Evolutionary conservation across 2,888 invertebrate genomes (phyloP).

Genomic region (Clepsis dumicolana): DNA sequence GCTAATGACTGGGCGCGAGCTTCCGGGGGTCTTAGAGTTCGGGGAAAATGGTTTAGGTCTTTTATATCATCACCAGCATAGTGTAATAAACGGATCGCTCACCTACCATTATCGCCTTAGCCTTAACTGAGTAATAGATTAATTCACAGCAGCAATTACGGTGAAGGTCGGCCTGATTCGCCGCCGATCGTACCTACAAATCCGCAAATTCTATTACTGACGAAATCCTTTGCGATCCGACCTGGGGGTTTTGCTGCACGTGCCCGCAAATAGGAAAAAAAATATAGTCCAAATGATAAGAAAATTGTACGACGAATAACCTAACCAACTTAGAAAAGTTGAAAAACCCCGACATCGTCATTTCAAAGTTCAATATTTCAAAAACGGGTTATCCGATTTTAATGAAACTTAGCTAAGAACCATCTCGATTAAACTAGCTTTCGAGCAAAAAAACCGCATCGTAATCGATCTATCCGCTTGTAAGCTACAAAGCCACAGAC

Average conservation of each 20-base stretch:
- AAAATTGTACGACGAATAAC: neutral
- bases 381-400: too few relatives aligned
- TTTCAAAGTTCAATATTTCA: too few relatives aligned
- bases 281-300: neutral
- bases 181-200: constrained; percentile 50
- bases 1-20: constrained; percentile 38
- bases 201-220: constrained; percentile 54
- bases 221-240: constrained; percentile 47
- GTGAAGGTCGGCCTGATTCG: constrained; percentile 52
- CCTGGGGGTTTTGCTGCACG: neutral
- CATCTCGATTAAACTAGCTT: too few relatives aligned
- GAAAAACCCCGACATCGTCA: too few relatives aligned
- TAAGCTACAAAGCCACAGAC: too few relatives aligned
- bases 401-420: too few relatives aligned
- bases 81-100: too few relatives aligned
- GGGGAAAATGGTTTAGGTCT: neutral
- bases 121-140: constrained; percentile 11
- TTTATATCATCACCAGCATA: too few relatives aligned
- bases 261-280: neutral
- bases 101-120: too few relatives aligned
- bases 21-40: constrained; percentile 25
- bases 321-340: too few relatives aligned
- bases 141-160: constrained; percentile 49
- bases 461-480: too few relatives aligned
- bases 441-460: too few relatives aligned